Conservation (phyloP, 92 coral and sea anemone species). For the Siderastrea radians region DNA sequence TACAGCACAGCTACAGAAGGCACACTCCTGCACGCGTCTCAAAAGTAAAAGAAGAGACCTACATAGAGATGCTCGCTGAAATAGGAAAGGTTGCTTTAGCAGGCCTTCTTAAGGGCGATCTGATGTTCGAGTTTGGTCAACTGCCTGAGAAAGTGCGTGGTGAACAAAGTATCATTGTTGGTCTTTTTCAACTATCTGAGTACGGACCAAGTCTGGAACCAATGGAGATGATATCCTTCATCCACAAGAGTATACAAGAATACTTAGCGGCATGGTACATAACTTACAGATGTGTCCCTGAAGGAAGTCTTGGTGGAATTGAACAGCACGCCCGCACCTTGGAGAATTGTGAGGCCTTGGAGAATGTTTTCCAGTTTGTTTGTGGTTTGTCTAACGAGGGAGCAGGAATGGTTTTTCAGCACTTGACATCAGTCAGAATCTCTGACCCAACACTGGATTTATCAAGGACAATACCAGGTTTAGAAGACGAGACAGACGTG, state of each 20-base stretch:
- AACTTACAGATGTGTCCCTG: neutral
- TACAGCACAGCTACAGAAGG: slow-evolving; percentile 1
- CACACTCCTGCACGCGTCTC: neutral
- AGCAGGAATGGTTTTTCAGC: neutral
- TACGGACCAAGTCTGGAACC: neutral
- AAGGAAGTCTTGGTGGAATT: slow-evolving; percentile 1
- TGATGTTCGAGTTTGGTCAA: slow-evolving; percentile 11
- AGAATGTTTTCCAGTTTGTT: slow-evolving; percentile 11
- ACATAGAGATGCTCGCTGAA: slow-evolving; percentile 1
- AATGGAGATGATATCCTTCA: neutral
- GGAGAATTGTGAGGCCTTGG: neutral
- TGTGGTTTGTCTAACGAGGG: slow-evolving; percentile 8
- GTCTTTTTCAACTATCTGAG: slow-evolving; percentile 19
- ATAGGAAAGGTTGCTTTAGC: slow-evolving; percentile 34
- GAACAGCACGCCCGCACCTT: neutral
- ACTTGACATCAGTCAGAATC: neutral
- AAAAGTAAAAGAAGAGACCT: neutral
- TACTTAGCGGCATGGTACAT: slow-evolving; percentile 35
- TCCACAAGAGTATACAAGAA: slow-evolving; percentile 35
- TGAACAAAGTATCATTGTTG: slow-evolving; percentile 6
- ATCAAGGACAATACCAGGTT: neutral
- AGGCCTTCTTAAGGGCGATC: neutral
- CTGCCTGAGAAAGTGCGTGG: neutral
- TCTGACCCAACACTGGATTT: slow-evolving; percentile 2
- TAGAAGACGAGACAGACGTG: neutral